These are phyloP conservation scores for Caenorhabditis latens DNA, from an alignment of 1,140 invertebrate species.

Conservation along the genomic window DNA sequence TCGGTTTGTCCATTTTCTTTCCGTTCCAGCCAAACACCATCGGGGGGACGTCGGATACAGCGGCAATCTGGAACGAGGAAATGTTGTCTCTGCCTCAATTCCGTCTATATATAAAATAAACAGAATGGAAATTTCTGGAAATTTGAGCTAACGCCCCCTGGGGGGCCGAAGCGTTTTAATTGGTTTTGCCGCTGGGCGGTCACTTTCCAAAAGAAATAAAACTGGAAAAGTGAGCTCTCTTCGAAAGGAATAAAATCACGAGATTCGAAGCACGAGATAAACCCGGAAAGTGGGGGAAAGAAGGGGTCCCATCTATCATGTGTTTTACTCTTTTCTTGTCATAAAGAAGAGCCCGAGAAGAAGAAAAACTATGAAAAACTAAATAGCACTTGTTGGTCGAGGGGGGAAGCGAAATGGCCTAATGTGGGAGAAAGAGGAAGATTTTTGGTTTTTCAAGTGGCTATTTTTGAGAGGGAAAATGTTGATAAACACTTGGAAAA, in stretches of 20 bases:
- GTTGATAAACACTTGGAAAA: conserved; percentile 11
- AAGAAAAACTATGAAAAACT: conserved; percentile 44
- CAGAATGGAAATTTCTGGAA: not conserved
- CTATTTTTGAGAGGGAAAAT: not conserved
- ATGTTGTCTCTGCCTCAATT: not conserved
- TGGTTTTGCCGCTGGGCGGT: conserved; percentile 27
- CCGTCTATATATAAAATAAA: not conserved
- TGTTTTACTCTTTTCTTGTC: conserved; percentile 17
- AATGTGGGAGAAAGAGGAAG: not conserved
- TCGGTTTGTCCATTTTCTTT: conserved; percentile 25
- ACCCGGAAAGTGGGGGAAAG: not conserved
- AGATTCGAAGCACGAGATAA: conserved; percentile 51
- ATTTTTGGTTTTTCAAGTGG: conserved; percentile 27
- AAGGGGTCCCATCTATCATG: conserved; percentile 39
- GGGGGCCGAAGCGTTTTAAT: conserved; percentile 1
- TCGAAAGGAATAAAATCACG: conserved; percentile 8
- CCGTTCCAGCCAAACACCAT: conserved; percentile 30
- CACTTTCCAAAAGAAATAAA: conserved; percentile 10
- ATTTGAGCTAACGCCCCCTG: not conserved
- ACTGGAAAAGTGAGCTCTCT: not conserved
- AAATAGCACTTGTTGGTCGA: conserved; percentile 11
- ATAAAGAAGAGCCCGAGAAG: not conserved
- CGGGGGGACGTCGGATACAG: conserved; percentile 12
- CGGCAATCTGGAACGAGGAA: not conserved
- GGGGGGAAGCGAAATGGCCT: not conserved